Conservation (phyloP, 1,140 invertebrate genomes). For the Tribolium madens region DNA sequence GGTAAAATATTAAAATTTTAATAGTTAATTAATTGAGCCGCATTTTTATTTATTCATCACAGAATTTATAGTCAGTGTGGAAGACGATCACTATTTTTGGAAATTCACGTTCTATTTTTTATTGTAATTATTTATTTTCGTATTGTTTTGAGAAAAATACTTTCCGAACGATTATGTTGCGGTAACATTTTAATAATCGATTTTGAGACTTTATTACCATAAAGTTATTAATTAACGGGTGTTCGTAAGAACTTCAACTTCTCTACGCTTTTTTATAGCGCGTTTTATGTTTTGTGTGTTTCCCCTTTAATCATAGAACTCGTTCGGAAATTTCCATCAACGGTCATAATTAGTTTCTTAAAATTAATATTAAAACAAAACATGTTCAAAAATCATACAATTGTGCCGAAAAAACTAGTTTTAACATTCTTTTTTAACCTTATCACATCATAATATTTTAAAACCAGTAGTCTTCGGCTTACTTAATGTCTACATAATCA, state of each 20-base stretch:
- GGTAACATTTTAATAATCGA: conserved; percentile 12
- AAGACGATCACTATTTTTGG: conserved; percentile 1
- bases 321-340: neutral
- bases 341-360: neutral
- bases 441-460: neutral
- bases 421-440: neutral
- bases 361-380: conserved; percentile 7
- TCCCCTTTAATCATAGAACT: conserved; percentile 6
- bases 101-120: conserved; percentile 6
- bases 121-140: conserved; percentile 27
- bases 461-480: neutral
- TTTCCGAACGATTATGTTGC: neutral
- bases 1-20: conserved; percentile 38
- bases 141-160: conserved; percentile 22
- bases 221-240: conserved; percentile 12
- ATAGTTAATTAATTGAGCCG: conserved; percentile 35
- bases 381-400: neutral
- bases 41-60: conserved; percentile 22
- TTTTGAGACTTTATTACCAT: conserved; percentile 27
- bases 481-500: neutral
- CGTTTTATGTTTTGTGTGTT: neutral
- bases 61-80: conserved; percentile 5
- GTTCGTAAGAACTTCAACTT: neutral
- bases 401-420: neutral
- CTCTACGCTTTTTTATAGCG: neutral